phyloP scores from a whole-genome alignment of 2,797 vertebrate species.

The Clamator glandarius region DNA sequence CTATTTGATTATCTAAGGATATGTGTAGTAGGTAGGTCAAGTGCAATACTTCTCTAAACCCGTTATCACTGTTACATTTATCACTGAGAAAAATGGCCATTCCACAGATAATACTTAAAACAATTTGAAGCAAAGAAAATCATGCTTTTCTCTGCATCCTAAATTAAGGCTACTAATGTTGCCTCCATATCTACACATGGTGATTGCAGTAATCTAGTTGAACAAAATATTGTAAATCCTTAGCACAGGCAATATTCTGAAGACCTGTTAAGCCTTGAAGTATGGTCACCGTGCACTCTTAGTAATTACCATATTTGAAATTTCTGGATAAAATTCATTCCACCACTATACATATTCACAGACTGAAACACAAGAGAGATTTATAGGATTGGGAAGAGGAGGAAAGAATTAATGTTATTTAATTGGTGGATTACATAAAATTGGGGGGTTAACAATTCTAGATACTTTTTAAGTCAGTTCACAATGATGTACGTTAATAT shows the following conservation, averaged over 20 bases:
- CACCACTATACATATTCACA: background rate
- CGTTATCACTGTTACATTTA: background rate
- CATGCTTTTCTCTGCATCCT: background rate
- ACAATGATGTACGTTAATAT: background rate
- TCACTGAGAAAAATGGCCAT: background rate
- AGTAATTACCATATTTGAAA: background rate
- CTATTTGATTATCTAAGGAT: background rate
- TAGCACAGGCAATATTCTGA: background rate
- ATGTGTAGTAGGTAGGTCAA: background rate
- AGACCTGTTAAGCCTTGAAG: background rate
- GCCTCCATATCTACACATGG: background rate
- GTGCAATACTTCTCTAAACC: background rate
- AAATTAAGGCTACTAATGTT: background rate
- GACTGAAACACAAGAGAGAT: background rate
- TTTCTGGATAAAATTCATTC: background rate
- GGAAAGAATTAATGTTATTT: background rate
- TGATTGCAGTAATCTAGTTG: background rate
- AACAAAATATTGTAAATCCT: background rate
- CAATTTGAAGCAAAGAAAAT: background rate
- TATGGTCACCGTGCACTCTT: accelerated
- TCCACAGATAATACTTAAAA: background rate
- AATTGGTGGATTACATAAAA: background rate
- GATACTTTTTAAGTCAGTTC: background rate
- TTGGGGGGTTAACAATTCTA: background rate
- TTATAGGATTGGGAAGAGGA: background rate